Evolutionary conservation across 2,888 invertebrate species (phyloP), one percentile per base, ranked within the genome.

Genomic region (Monopis laevigella): DNA sequence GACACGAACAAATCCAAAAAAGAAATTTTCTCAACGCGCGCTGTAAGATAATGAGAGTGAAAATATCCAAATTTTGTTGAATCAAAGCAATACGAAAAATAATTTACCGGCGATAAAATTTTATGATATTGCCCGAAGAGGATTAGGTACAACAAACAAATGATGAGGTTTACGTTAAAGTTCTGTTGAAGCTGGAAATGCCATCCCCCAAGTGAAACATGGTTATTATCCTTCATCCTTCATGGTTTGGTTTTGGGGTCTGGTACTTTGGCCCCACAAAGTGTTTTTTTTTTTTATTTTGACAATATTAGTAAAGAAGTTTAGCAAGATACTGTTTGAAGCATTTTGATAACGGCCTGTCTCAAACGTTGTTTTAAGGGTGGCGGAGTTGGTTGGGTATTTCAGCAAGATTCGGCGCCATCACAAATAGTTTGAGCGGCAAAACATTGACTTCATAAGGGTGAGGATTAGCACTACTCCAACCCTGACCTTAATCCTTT

Each of bases 221-320:
- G 24, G 35, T 17, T 19, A 35, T 18, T 19, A 35, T 4, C 35
- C 17, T 35, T 35, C 35, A 17, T 6, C 35, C 17, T 17, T 35
- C 10, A 35, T 35, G 35, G 19, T 35, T 35, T 35, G 19, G n/a
- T n/a, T 17, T 35, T 17, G 35, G 35, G 19, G 35, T 3, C 18
- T 35, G 10, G 16, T 35, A 35, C 17, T 35, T 18, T 14, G 35
- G 35, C 8, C 35, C 35, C 11, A 35, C 18, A n/a, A 2, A 35
- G 35, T 35, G 17, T 19, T 10, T 35, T 35, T 35, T 35, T 35
- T 2, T 19, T 17, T 18, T 10, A 17, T 10, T 10, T 10, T 24
- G 24, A 7, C 24, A 24, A 24, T 7, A 24, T 10, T 10, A 24
- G 24, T 24, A 10, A 7, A 24, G 10, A 24, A 24, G 24, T 24